Conservation (phyloP, 2,888 invertebrate genomes). For the Macaria liturata region DNA sequence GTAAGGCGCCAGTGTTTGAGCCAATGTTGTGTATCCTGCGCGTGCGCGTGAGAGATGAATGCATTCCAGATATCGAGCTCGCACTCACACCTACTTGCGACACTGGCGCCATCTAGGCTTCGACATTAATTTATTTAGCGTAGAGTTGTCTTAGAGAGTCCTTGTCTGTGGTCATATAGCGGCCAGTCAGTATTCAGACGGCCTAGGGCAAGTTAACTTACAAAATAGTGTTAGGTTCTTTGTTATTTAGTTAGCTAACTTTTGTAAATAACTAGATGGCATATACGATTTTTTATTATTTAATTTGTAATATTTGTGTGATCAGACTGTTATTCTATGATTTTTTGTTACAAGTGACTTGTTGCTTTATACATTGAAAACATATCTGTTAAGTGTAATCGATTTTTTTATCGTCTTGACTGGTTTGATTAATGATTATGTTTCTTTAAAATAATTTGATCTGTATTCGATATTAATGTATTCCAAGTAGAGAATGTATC, state of each 20-base stretch:
- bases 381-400: slow-evolving; percentile 71
- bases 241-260: slow-evolving; percentile 83
- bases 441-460: slow-evolving; percentile 48
- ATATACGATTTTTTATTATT: slow-evolving; percentile 69
- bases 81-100: slow-evolving; percentile 13
- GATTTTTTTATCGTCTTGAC: slow-evolving; percentile 54
- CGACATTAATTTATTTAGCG: slow-evolving; percentile 61
- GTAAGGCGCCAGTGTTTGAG: slow-evolving; percentile 43
- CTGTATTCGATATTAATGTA: slow-evolving; percentile 53
- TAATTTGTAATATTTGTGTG: slow-evolving; percentile 82
- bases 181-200: slow-evolving; percentile 78
- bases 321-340: slow-evolving; percentile 81
- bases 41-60: slow-evolving; percentile 57
- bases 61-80: slow-evolving; percentile 62
- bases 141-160: slow-evolving; percentile 51
- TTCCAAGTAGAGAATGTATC: slow-evolving; percentile 53
- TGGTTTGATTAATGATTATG: slow-evolving; percentile 46
- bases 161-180: slow-evolving; percentile 40
- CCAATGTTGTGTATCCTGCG: slow-evolving; percentile 38
- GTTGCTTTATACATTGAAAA: slow-evolving; percentile 75
- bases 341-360: slow-evolving; percentile 80
- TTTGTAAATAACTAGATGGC: slow-evolving; percentile 81
- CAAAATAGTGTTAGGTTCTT: slow-evolving; percentile 76
- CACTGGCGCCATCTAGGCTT: slow-evolving; percentile 45
- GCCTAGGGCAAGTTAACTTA: slow-evolving; percentile 61